These are phyloP conservation scores for Delia radicum DNA, from an alignment of 1,140 invertebrate genomes.

Conservation along the genomic window DNA sequence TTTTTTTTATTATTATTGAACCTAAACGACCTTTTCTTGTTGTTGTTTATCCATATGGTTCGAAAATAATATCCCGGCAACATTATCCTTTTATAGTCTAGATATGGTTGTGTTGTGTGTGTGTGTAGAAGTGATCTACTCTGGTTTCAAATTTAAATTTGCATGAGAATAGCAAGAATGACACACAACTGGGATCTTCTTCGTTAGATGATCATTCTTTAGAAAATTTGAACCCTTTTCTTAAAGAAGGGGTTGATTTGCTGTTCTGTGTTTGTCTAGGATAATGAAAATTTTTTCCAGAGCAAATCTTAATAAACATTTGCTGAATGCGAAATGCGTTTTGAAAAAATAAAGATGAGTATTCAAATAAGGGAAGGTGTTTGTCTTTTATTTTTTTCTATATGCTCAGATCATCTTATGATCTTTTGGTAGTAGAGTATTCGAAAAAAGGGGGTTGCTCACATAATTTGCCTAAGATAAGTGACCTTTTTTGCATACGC, in stretches of 20 bases:
- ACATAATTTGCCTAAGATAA: neutral
- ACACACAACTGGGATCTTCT: slow-evolving; percentile 3
- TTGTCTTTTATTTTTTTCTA: too few species aligned
- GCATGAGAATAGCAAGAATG: neutral
- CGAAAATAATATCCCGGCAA: neutral
- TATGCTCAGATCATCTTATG: neutral
- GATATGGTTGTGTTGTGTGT: neutral
- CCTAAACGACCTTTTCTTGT: neutral
- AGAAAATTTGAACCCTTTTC: neutral
- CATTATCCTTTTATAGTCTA: too few species aligned
- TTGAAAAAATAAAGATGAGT: slow-evolving; percentile 25
- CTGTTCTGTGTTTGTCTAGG: neutral
- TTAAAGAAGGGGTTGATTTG: neutral
- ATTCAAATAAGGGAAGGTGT: slow-evolving; percentile 29
- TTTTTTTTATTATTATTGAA: neutral
- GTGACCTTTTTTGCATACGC: neutral
- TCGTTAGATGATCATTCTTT: neutral
- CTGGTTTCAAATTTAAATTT: neutral
- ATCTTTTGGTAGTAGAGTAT: neutral
- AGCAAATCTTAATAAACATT: slow-evolving; percentile 16
- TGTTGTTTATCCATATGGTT: too few species aligned
- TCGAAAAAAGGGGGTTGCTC: neutral
- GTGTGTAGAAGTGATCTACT: neutral
- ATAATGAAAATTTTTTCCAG: neutral
- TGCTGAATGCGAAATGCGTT: slow-evolving; percentile 16